These are phyloP conservation scores for Lytechinus pictus DNA, from an alignment of 35 echinoderm and acorn worm genomes.

Conservation along the genomic window DNA sequence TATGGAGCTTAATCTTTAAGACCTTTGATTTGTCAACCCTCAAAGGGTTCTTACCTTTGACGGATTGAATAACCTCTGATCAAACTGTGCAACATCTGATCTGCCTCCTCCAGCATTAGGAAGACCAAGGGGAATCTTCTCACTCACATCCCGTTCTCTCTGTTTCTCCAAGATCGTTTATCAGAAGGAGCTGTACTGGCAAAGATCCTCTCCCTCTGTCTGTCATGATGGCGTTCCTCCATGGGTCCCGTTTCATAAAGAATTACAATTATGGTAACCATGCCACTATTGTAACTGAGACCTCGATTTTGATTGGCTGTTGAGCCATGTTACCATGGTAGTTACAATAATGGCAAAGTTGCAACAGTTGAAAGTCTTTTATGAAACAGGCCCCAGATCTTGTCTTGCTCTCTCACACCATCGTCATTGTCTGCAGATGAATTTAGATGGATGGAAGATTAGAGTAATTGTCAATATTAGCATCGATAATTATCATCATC, in stretches of 20 bases:
- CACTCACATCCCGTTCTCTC: constrained; percentile 96
- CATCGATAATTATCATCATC: no score
- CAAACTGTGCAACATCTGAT: constrained; percentile 93
- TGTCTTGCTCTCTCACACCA: constrained; percentile 87
- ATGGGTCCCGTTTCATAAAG: no score
- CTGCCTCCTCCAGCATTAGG: constrained; percentile 78
- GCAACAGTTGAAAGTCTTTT: no score
- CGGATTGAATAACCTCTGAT: constrained; percentile 89
- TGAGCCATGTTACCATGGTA: no score
- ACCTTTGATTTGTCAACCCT: no score
- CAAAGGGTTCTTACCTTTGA: constrained; percentile 75
- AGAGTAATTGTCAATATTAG: no score
- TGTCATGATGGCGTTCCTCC: constrained; percentile 83
- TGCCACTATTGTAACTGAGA: no score
- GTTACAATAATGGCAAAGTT: no score
- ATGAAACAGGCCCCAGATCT: constrained; percentile 41
- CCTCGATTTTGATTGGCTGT: no score
- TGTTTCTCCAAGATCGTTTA: constrained; percentile 92
- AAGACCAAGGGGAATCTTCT: constrained; percentile 94
- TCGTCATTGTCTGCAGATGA: constrained; percentile 67
- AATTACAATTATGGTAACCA: no score
- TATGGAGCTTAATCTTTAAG: no score
- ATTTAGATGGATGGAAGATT: background rate
- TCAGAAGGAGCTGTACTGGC: constrained; percentile 81
- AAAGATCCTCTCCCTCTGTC: constrained; percentile 87